phyloP scores from a whole-genome alignment of 2,113 vertebrate species.

The Anhinga rufa region DNA sequence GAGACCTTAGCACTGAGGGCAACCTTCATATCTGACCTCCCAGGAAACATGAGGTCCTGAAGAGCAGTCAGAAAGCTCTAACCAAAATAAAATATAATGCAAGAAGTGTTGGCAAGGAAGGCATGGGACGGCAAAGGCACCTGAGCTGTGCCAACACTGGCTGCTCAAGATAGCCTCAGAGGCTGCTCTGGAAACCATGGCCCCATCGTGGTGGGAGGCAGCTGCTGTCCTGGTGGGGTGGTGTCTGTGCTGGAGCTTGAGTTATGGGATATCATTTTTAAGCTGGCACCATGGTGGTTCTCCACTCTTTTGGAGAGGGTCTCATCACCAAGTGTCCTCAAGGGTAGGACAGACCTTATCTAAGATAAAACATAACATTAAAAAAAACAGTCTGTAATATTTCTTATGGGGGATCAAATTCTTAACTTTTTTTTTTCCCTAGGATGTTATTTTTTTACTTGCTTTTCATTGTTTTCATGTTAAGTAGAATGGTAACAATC shows the following conservation, averaged over 20 bases:
- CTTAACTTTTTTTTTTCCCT: not conserved
- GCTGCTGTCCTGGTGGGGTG: not conserved
- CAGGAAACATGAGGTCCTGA: not conserved
- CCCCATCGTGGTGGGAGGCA: not conserved
- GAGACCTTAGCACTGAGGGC: not conserved
- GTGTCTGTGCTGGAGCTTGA: not conserved
- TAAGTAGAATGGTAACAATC: not conserved
- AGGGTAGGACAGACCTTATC: not conserved
- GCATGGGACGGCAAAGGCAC: rapidly evolving
- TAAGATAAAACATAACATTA: not conserved
- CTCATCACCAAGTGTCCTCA: not conserved
- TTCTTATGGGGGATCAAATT: not conserved
- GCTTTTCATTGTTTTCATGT: not conserved
- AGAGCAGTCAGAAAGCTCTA: not conserved
- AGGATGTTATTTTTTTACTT: not conserved
- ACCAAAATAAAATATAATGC: not conserved
- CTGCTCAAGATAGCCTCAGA: not conserved
- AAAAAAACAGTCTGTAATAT: not conserved
- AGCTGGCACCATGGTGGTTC: not conserved
- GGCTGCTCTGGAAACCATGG: not conserved
- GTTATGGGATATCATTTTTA: not conserved
- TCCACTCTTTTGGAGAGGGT: not conserved
- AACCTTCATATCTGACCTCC: not conserved
- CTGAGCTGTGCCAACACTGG: not conserved
- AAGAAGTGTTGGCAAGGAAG: not conserved